Conservation (phyloP, 2,113 vertebrate genomes). For the Mixornis gularis region DNA sequence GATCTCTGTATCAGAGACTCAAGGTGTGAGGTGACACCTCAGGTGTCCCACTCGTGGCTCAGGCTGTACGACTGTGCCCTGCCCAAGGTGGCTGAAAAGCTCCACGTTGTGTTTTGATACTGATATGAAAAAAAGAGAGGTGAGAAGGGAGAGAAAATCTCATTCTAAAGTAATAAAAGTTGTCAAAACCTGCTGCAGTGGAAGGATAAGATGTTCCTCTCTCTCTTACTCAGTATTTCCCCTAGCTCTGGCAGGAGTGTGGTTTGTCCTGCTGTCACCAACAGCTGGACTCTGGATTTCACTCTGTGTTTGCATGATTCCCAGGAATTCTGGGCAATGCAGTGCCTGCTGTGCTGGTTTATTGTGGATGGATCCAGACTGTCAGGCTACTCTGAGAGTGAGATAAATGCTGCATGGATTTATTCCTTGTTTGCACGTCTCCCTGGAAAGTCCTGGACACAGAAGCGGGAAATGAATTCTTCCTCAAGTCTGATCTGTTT, state of each 20-base stretch:
- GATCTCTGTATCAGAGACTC: not conserved
- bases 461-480: not conserved
- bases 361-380: not conserved
- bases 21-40: not conserved
- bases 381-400: not conserved
- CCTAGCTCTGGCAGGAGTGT: not conserved
- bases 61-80: not conserved
- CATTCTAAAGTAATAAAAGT: not conserved
- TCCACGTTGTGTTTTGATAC: rapidly evolving
- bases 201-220: not conserved
- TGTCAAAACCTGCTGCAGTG: not conserved
- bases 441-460: not conserved
- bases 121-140: not conserved
- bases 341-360: not conserved
- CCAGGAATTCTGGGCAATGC: not conserved
- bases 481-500: not conserved
- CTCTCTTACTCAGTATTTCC: not conserved
- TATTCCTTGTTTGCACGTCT: not conserved
- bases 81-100: not conserved
- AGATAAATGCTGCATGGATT: not conserved
- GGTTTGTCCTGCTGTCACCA: not conserved
- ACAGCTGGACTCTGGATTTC: not conserved
- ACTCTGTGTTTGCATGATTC: not conserved
- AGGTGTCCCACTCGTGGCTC: not conserved
- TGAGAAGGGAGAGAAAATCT: not conserved